Conservation (phyloP, 2,113 vertebrate species). For the Leuciscus idus region DNA sequence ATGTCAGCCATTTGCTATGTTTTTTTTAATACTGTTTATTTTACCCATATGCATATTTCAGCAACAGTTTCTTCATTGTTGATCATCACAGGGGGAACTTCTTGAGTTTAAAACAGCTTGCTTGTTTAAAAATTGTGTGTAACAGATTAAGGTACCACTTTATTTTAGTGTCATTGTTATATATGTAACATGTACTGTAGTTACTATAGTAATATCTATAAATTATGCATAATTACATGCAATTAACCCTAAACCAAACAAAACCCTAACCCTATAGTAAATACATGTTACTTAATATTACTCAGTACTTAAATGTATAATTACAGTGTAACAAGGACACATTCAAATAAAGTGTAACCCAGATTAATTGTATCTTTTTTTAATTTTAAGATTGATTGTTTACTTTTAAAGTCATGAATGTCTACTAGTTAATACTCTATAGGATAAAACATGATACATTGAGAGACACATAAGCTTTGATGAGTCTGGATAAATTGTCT, state of each 20-base stretch:
- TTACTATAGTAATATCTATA: too few relatives aligned
- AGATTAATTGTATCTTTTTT: background rate
- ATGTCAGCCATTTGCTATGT: too few relatives aligned
- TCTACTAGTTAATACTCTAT: background rate
- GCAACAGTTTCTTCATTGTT: background rate
- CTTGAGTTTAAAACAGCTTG: background rate
- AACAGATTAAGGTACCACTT: background rate
- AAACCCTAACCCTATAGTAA: too few relatives aligned
- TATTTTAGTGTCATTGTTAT: too few relatives aligned
- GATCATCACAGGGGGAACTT: background rate
- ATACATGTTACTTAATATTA: too few relatives aligned
- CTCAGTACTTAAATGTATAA: too few relatives aligned
- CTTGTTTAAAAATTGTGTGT: background rate
- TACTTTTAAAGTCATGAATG: background rate
- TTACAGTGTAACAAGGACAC: too few relatives aligned
- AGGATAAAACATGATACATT: background rate
- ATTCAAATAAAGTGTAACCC: too few relatives aligned
- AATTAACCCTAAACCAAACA: too few relatives aligned
- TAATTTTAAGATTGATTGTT: background rate
- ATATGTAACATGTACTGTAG: too few relatives aligned
- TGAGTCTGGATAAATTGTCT: background rate
- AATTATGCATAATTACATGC: too few relatives aligned
- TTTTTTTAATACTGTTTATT: background rate
- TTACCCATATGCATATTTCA: background rate
- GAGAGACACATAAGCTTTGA: background rate